Evolutionary conservation across 2,113 vertebrate species (phyloP).

Genomic region (Cyphomyrus plagiostoma): DNA sequence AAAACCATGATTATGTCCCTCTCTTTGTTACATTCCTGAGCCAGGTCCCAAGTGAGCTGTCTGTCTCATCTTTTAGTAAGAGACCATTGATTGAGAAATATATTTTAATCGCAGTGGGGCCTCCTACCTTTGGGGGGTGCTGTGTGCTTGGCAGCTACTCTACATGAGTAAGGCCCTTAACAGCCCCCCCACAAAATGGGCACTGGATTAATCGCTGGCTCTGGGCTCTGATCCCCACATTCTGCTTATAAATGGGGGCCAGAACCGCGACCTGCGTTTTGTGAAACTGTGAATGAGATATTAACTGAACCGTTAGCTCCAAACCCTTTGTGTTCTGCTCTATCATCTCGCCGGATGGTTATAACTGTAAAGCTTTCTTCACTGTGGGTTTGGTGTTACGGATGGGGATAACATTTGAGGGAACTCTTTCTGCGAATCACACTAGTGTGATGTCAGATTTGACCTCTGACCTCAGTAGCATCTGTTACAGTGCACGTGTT

Average conservation of each 20-base stretch:
- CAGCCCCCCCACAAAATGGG: neutral
- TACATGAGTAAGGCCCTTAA: neutral
- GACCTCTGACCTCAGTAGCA: neutral
- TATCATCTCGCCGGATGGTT: neutral
- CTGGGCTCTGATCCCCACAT: neutral
- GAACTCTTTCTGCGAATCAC: neutral
- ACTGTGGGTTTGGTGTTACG: neutral
- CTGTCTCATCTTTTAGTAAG: neutral
- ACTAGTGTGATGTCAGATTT: neutral
- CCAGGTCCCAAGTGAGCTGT: neutral
- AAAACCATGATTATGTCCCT: neutral
- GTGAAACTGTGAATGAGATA: neutral
- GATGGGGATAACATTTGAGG: neutral
- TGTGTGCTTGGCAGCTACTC: neutral
- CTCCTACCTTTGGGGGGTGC: neutral
- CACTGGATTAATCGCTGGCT: neutral
- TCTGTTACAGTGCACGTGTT: neutral
- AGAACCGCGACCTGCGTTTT: neutral
- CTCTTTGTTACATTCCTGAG: neutral
- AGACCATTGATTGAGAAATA: neutral
- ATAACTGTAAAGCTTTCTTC: neutral
- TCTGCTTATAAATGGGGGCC: neutral
- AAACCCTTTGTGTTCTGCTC: neutral
- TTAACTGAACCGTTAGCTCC: neutral
- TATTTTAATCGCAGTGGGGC: neutral